These are phyloP conservation scores for Mya arenaria DNA, from an alignment of 1,140 invertebrate species.

Conservation along the genomic window DNA sequence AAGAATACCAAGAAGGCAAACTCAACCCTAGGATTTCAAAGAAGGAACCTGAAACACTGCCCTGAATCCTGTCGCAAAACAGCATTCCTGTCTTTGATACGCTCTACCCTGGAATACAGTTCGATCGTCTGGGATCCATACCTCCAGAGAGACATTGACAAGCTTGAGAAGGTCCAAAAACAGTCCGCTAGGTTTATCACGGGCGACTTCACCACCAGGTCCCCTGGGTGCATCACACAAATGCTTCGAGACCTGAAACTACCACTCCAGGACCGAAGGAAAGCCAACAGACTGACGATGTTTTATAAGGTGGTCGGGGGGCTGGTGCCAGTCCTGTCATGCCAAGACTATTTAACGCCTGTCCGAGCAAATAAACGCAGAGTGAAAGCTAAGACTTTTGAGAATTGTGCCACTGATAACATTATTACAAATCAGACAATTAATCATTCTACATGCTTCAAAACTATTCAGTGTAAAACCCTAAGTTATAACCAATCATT, in stretches of 20 bases:
- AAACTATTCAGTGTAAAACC: too few species aligned
- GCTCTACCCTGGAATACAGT: conserved; percentile 15
- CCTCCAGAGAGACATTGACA: conserved; percentile 17
- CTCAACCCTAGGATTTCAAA: too few species aligned
- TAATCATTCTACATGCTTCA: too few species aligned
- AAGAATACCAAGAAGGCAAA: too few species aligned
- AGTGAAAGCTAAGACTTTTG: not conserved
- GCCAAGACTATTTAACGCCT: not conserved
- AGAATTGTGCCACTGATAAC: too few species aligned
- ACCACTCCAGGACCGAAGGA: conserved; percentile 10
- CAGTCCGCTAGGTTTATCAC: conserved; percentile 20
- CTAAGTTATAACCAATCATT: too few species aligned
- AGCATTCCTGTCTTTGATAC: conserved; percentile 41
- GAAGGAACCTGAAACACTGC: conserved; percentile 44
- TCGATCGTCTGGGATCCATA: conserved; percentile 8
- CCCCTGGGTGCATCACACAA: not conserved
- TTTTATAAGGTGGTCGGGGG: conserved; percentile 19
- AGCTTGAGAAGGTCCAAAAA: not conserved
- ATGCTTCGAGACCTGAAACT: not conserved
- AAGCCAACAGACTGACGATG: not conserved
- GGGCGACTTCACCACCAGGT: not conserved
- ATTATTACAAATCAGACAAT: too few species aligned
- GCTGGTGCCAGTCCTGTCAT: conserved; percentile 11
- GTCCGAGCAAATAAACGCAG: conserved; percentile 2
- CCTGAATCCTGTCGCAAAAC: conserved; percentile 12